phyloP scores from a whole-genome alignment of 2,113 vertebrate species.

The Turdus rufiventris region DNA sequence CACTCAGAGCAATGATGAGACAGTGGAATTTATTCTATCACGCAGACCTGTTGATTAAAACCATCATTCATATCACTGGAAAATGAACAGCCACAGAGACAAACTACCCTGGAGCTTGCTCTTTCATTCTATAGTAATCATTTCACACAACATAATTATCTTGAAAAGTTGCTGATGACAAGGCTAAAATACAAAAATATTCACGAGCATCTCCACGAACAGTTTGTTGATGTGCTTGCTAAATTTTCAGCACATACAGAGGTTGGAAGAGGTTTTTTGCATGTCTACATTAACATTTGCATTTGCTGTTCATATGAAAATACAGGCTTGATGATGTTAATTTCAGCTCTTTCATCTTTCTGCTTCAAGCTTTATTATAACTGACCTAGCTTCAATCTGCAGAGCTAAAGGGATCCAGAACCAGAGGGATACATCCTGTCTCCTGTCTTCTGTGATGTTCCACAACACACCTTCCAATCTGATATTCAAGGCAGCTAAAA shows the following conservation, averaged over 20 bases:
- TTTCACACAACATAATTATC: conserved; percentile 44
- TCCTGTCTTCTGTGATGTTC: background rate
- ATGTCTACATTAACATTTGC: conserved; percentile 3
- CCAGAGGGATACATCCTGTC: background rate
- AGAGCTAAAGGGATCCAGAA: background rate
- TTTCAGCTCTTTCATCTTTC: conserved; percentile 46
- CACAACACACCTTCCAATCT: background rate
- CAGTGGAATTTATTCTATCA: conserved; percentile 4
- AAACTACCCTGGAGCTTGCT: conserved; percentile 18
- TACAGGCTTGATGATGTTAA: background rate
- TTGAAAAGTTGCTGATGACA: conserved; percentile 53
- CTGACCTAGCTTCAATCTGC: background rate
- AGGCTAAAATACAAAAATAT: conserved; percentile 42
- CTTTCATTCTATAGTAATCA: conserved; percentile 34
- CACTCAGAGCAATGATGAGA: background rate
- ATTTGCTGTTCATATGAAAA: conserved; percentile 25
- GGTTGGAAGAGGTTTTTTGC: conserved; percentile 7
- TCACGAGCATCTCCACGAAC: background rate
- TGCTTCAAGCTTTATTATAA: background rate
- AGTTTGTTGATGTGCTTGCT: conserved; percentile 8
- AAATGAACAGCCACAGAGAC: conserved; percentile 37
- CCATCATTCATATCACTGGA: conserved; percentile 9
- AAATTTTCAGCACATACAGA: conserved; percentile 12
- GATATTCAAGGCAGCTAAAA: background rate
- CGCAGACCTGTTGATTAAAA: conserved; percentile 42